Percentiles rank a stretch among this genome's conserved stretches.
Evolutionary conservation across 2,113 vertebrate species (phyloP).

Genomic region (Tiliqua scincoides): DNA sequence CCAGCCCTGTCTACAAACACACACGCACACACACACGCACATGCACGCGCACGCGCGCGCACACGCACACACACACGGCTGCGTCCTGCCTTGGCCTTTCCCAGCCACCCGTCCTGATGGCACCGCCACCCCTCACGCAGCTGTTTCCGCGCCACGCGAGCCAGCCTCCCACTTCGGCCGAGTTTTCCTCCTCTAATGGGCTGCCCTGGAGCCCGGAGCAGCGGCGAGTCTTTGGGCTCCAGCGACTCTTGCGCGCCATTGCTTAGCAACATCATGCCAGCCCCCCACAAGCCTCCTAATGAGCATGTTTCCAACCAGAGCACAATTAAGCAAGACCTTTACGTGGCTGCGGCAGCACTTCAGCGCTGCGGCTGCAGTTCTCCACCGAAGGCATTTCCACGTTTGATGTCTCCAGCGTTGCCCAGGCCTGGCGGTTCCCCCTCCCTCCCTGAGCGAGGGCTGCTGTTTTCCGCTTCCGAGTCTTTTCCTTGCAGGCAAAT

Average conservation of each 20-base stretch:
- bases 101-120: neutral
- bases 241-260: neutral
- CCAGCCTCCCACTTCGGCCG: neutral
- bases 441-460: neutral
- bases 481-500: neutral
- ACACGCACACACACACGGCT: no score
- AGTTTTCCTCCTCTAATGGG: neutral
- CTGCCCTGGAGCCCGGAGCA: neutral
- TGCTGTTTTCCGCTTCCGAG: neutral
- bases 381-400: constrained; percentile 3
- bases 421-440: neutral
- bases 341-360: neutral
- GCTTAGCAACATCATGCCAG: constrained; percentile 6
- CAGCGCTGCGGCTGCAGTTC: neutral
- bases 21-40: no score
- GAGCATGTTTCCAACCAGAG: constrained; percentile 18
- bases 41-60: no score
- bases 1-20: no score
- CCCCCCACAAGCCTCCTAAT: neutral
- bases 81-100: neutral
- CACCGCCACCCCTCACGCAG: neutral
- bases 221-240: neutral
- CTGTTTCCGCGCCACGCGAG: neutral
- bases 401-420: constrained; percentile 18
- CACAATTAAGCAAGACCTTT: constrained; percentile 28